A percentile compares a stretch with the other conserved stretches of the same genome.
Conservation (phyloP, 2,113 vertebrate genomes). For the Mormyrus lacerda region DNA sequence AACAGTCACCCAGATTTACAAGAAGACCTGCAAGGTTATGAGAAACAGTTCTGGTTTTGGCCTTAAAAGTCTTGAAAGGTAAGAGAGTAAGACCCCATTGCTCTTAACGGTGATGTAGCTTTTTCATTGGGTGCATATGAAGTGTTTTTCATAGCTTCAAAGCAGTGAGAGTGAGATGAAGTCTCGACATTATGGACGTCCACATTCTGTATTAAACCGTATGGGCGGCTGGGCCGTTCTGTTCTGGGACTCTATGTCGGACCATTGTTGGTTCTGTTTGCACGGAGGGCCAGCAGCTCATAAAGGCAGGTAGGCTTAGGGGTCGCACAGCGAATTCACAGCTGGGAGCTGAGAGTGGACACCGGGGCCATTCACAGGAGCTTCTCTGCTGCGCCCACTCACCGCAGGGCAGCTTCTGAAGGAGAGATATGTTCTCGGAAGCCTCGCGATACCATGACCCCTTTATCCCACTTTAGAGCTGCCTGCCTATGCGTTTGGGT, state of each 20-base stretch:
- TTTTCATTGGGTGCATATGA: background rate
- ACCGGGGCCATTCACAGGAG: background rate
- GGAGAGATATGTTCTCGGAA: background rate
- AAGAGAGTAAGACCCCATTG: background rate
- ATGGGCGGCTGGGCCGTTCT: background rate
- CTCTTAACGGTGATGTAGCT: background rate
- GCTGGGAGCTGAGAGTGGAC: background rate
- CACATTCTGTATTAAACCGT: background rate
- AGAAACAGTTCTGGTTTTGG: background rate
- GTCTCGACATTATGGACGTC: background rate
- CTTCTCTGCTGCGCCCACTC: background rate
- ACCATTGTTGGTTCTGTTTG: background rate
- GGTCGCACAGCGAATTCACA: background rate
- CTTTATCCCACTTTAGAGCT: background rate
- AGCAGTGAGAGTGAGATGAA: background rate
- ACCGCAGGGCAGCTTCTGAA: background rate
- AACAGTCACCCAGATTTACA: conserved; percentile 26
- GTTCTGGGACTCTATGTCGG: background rate
- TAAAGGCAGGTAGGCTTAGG: background rate
- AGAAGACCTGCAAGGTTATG: conserved; percentile 30
- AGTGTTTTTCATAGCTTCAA: background rate
- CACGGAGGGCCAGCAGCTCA: background rate
- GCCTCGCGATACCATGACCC: background rate
- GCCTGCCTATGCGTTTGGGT: background rate
- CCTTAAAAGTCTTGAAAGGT: background rate